Conservation (phyloP, 2,888 invertebrate genomes). For the Athalia cordata region DNA sequence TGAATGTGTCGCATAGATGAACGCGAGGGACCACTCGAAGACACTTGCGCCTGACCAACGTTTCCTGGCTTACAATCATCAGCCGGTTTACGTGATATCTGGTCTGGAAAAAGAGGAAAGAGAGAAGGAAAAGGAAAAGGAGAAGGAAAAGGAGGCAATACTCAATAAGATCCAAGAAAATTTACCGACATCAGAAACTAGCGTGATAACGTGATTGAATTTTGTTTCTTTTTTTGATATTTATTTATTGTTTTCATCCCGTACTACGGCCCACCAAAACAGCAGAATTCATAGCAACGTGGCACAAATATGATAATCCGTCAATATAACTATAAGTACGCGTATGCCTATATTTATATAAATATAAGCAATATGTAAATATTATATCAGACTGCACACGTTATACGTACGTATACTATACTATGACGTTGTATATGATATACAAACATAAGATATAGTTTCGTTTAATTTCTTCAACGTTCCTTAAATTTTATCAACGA, state of each 20-base stretch:
- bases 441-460: not conserved
- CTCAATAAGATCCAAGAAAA: conserved; percentile 37
- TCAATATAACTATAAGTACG: too few species aligned
- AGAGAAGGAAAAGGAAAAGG: conserved; percentile 61
- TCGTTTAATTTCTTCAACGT: conserved; percentile 10
- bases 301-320: too few species aligned
- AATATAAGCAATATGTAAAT: too few species aligned
- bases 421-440: not conserved
- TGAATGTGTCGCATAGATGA: conserved; percentile 56
- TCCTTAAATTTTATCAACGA: not conserved
- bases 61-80: conserved; percentile 78
- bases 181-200: conserved; percentile 26
- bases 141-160: conserved; percentile 57
- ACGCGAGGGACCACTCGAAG: conserved; percentile 55
- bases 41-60: conserved; percentile 69
- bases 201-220: not conserved
- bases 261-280: too few species aligned
- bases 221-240: not conserved
- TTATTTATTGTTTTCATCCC: not conserved
- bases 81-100: conserved; percentile 82
- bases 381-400: not conserved
- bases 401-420: not conserved
- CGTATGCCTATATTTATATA: too few species aligned
- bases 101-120: conserved; percentile 79
- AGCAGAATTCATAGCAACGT: too few species aligned